Evolutionary conservation across 2,797 vertebrate genomes (phyloP).

Genomic region (Tenualosa thibaudeaui): DNA sequence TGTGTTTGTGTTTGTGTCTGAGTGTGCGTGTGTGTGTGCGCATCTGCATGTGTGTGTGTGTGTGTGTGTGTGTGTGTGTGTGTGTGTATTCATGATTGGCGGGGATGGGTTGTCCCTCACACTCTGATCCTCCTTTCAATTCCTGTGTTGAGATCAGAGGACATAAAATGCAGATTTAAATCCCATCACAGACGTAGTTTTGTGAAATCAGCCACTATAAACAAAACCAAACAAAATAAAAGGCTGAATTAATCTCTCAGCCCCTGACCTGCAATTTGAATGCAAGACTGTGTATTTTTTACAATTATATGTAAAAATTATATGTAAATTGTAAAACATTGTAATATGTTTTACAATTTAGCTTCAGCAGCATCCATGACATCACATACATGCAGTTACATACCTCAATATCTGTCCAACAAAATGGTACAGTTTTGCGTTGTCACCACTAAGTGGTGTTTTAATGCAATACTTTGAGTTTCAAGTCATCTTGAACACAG

Average conservation of each 20-base stretch:
- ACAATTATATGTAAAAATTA: no score
- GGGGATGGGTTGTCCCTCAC: neutral
- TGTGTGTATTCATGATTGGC: neutral
- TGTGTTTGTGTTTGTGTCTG: neutral
- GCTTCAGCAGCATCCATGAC: no score
- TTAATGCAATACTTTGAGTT: no score
- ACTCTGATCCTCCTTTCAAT: neutral
- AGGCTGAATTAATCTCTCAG: neutral
- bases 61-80: conserved; percentile 2
- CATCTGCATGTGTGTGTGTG: neutral
- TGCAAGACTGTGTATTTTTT: neutral
- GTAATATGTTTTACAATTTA: no score
- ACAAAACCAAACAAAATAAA: no score
- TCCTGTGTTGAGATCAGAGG: neutral
- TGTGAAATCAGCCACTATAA: neutral
- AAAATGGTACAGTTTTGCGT: no score
- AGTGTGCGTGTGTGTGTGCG: neutral
- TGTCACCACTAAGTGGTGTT: no score
- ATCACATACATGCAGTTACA: no score
- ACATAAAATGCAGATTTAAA: neutral
- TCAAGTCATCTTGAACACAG: no score
- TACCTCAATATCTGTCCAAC: no score
- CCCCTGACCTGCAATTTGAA: neutral
- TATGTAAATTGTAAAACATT: no score
- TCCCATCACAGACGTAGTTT: neutral